Percentiles rank a stretch among this genome's conserved stretches.
These are phyloP conservation scores for Gobiocypris rarus DNA, from an alignment of 2,113 vertebrate genomes.

Conservation along the genomic window DNA sequence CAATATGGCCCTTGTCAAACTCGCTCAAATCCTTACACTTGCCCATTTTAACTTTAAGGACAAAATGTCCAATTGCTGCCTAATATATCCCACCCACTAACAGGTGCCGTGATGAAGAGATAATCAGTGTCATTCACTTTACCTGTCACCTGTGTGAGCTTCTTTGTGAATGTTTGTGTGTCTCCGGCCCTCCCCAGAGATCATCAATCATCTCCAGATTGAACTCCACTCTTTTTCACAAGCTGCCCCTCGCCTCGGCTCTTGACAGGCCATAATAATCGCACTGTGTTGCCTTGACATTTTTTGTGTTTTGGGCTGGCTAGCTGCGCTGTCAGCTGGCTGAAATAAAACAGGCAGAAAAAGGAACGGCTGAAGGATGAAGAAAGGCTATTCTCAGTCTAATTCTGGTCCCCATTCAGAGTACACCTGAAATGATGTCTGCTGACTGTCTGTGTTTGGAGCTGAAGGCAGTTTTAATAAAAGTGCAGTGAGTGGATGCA, in stretches of 20 bases:
- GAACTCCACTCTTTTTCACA: constrained; percentile 26
- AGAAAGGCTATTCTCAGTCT: constrained; percentile 17
- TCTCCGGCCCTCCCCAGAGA: neutral
- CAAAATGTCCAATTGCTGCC: no score
- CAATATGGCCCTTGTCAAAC: no score
- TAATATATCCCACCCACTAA: no score
- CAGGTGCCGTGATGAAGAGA: no score
- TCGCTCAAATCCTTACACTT: no score
- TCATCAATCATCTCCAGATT: constrained; percentile 29
- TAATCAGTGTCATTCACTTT: no score
- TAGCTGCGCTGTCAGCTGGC: neutral
- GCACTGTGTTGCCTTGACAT: constrained; percentile 15
- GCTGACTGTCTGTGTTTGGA: neutral
- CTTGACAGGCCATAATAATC: constrained; percentile 43
- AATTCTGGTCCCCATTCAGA: neutral
- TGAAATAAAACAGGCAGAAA: constrained; percentile 25
- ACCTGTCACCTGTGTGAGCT: neutral
- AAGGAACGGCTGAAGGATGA: neutral
- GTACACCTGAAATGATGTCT: neutral
- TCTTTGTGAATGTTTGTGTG: constrained; percentile 8
- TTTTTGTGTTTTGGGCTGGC: constrained; percentile 21
- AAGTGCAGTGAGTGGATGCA: neutral
- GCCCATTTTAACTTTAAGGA: no score
- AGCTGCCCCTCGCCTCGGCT: neutral
- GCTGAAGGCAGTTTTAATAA: constrained; percentile 8